Percentiles rank a stretch among this genome's conserved stretches.
These are phyloP conservation scores for Platerodrilus igneus DNA, from an alignment of 2,888 invertebrate species.

Conservation along the genomic window DNA sequence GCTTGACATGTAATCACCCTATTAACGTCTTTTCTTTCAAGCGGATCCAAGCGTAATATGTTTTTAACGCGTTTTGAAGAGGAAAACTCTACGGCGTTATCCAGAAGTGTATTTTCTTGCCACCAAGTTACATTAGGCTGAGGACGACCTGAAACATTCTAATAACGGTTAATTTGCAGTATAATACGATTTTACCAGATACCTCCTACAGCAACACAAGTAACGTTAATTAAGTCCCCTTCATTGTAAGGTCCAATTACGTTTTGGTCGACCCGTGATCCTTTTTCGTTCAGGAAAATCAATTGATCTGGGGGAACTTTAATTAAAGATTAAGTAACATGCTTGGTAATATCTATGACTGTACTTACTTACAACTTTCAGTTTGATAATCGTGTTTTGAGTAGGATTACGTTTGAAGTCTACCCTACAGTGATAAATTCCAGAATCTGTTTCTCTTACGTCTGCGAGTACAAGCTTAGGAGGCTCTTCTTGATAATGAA, in stretches of 20 bases:
- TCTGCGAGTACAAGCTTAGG: slow-evolving; percentile 72
- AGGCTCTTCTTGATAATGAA: slow-evolving; percentile 68
- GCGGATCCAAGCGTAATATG: slow-evolving; percentile 9
- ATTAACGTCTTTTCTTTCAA: slow-evolving; percentile 14
- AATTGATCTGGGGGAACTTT: slow-evolving; percentile 16
- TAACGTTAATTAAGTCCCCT: slow-evolving; percentile 12
- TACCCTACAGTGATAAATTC: slow-evolving; percentile 81
- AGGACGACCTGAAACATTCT: slow-evolving; percentile 12
- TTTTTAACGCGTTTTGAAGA: slow-evolving; percentile 13
- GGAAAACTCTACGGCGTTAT: slow-evolving; percentile 9
- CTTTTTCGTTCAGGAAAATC: slow-evolving; percentile 13
- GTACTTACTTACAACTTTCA: slow-evolving; percentile 83
- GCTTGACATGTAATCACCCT: slow-evolving; percentile 16
- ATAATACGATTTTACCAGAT: slow-evolving; percentile 3
- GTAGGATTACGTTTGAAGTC: slow-evolving; percentile 89
- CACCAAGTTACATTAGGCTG: slow-evolving; percentile 19
- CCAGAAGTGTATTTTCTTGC: slow-evolving; percentile 19
- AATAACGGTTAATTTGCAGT: slow-evolving; percentile 1
- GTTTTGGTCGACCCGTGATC: slow-evolving; percentile 12
- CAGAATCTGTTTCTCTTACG: slow-evolving; percentile 71
- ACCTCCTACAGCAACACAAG: slow-evolving; percentile 14
- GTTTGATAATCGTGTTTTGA: slow-evolving; percentile 78
- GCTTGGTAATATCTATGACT: no score
- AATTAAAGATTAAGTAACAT: no score
- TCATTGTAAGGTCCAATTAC: slow-evolving; percentile 17